Evolutionary conservation across 2,888 invertebrate genomes (phyloP), one percentile per base, ranked within the genome.

Genomic region (Drosophila macrospina): DNA sequence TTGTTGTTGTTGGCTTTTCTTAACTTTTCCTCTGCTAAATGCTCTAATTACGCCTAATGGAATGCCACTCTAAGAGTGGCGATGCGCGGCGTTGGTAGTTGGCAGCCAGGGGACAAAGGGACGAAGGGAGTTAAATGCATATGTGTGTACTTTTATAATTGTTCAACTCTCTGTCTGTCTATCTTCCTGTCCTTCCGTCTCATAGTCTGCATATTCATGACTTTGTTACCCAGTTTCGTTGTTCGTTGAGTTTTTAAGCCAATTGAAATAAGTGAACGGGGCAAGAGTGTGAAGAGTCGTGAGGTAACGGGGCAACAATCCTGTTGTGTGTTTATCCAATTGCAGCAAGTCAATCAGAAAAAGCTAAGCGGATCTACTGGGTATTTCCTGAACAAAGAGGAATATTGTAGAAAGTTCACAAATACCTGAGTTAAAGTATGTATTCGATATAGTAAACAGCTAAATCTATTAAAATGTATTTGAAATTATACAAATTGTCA

Each of bases 11-110:
- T 69, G 74, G 47, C 66, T 87, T 87, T 79, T 83, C 86, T 82
- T 74, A 83, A 83, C 80, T 86, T 77, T 86, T 78, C 69, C 77
- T 50, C 69, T 74, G 83, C 75, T 86, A 86, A 86, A 87, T 88
- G 85, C 85, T 86, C 85, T 86, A 89, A 89, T 86, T 86, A 86
- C 88, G 85, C 74, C 88, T 89, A 86, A 86, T 86, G 85, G 85
- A 86, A 86, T 82, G 83, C 69, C 62, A 66, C 68, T 74, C 78
- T 52, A 42, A 44, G 32, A 16, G 61, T 47, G 15, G 41, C 1
- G 4, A 16, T 11, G n/a, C 5, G 10, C 16, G 6, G 13, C 10
- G 28, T 5, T n/a, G 16, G 39, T n/a, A 2, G 10, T 7, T 10
- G 16, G n/a, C 32, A 15, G 30, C 8, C 24, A 2, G 15, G 1